phyloP scores from a whole-genome alignment of 2,888 invertebrate species.

The Amitus sp. region DNA sequence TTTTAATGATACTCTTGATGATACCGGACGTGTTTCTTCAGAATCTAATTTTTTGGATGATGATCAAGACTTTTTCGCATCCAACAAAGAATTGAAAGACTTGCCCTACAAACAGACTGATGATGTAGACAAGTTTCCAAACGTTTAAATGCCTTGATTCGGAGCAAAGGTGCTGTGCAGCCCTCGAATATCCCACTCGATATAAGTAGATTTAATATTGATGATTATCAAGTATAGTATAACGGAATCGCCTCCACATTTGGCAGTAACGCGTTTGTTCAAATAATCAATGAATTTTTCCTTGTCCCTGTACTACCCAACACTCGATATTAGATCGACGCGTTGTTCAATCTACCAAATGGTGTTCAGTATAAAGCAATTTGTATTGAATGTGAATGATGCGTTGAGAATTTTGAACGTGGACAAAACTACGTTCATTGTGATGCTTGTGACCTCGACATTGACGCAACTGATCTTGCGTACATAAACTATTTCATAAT shows the following conservation, averaged over 20 bases:
- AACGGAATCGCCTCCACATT: constrained; percentile 9
- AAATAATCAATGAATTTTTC: constrained; percentile 25
- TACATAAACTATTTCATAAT: constrained; percentile 14
- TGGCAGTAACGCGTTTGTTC: constrained; percentile 15
- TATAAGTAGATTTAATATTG: constrained; percentile 10
- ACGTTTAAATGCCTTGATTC: neutral
- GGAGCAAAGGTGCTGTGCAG: neutral
- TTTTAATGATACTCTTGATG: too few relatives aligned
- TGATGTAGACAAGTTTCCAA: too few relatives aligned
- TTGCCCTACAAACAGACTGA: too few relatives aligned
- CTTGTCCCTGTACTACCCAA: constrained; percentile 15
- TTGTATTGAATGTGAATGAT: constrained; percentile 11
- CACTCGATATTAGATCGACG: constrained; percentile 19
- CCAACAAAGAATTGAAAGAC: too few relatives aligned
- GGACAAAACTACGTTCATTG: constrained; percentile 6
- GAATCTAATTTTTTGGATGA: too few relatives aligned
- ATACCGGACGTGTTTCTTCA: too few relatives aligned
- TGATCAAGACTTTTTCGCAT: too few relatives aligned
- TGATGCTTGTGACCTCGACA: constrained; percentile 1
- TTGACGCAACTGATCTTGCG: neutral
- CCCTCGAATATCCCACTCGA: neutral
- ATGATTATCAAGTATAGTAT: constrained; percentile 17
- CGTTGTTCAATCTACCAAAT: constrained; percentile 9
- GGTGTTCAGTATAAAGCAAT: constrained; percentile 14
- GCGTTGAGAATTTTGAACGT: constrained; percentile 8